Evolutionary conservation across 2,797 vertebrate species (phyloP), one percentile per base, ranked within the genome.

Genomic region (Poeciliopsis infans): DNA sequence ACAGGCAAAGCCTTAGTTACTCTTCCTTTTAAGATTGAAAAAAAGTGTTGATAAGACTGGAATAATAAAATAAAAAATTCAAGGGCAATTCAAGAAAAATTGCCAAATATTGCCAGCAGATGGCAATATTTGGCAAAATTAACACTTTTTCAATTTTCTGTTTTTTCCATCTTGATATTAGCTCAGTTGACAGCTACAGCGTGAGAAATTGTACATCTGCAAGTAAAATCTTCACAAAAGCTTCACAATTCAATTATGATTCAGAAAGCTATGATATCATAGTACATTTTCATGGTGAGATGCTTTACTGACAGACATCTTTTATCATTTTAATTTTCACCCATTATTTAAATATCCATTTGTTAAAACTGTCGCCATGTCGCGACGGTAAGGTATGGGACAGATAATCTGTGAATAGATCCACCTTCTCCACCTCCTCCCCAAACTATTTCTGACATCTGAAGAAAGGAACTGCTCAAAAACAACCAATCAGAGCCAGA

Each of bases 41-140:
- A 82, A 92, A 33, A 33, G 13, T 64, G 31, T 33, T 64, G 59
- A 18, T 16, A 36, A 64, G 15, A 18, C 31, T 64, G 61, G 0
- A 36, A 18, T 64, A 41, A 41, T 39, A 5, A 68, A 68, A n/a
- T 10, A 68, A 45, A 45, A 70, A 15, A 20, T 33, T n/a, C 23
- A 25, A 45, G 11, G 25, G 12, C 3, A 39, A 66, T 23, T 66
- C 8, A 23, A 5, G 33, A 7, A 36, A 66, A 23, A 66, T n/a
- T 41, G 23, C 5, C 0, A 13, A 23, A 23, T 46, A 25, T 7
- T 51, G 70, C 86, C 94, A 94, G 92, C 15, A 93, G 93, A 87
- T 89, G 94, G 94, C 94, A 94, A 87, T 93, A 83, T 80, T 88
- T 83, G 77, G 89, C 91, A 86, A 85, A 76, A 86, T 12, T 81